phyloP scores from a whole-genome alignment of 2,797 vertebrate species.

The Hippopotamyrus pictus region DNA sequence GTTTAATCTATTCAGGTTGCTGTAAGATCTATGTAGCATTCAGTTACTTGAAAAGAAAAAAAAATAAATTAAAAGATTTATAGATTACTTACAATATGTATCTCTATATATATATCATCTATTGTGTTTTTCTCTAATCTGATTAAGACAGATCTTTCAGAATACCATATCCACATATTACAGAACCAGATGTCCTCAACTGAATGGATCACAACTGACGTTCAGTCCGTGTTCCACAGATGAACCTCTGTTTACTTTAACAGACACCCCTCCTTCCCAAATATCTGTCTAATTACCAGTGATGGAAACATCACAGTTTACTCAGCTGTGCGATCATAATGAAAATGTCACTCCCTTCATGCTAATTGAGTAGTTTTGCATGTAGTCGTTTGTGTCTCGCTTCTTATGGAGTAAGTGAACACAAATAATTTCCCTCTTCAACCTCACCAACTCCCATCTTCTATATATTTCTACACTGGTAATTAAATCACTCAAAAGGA shows the following conservation, averaged over 20 bases:
- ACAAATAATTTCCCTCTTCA: constrained; percentile 11
- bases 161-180: background rate
- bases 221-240: background rate
- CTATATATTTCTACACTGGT: background rate
- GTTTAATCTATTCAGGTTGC: background rate
- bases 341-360: constrained; percentile 26
- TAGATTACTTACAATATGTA: background rate
- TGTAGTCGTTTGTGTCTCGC: background rate
- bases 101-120: background rate
- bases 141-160: background rate
- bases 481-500: background rate
- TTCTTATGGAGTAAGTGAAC: background rate
- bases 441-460: background rate
- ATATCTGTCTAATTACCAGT: constrained; percentile 23
- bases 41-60: background rate
- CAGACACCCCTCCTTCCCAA: background rate
- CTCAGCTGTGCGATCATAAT: constrained; percentile 25
- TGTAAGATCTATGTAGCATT: background rate
- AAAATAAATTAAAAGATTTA: background rate
- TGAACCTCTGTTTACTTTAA: background rate
- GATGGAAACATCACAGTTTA: constrained; percentile 21
- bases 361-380: constrained; percentile 17
- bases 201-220: background rate
- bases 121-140: background rate
- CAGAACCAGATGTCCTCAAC: background rate